These are phyloP conservation scores for Stercorarius parasiticus DNA, from an alignment of 2,113 vertebrate species.

Conservation along the genomic window DNA sequence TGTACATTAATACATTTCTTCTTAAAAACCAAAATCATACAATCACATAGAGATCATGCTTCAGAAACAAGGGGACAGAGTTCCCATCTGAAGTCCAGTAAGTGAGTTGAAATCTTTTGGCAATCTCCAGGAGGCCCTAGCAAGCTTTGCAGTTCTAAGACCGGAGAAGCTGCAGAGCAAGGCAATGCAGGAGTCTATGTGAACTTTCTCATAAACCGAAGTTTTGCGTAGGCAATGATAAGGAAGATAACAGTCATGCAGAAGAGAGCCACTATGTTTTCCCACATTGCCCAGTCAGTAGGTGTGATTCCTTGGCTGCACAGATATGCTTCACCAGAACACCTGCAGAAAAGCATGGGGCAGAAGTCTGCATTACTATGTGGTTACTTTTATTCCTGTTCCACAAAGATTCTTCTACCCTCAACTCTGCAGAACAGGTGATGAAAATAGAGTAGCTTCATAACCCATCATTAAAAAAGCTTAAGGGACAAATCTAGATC, in stretches of 20 bases:
- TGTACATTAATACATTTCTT: background rate
- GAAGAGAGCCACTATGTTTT: slow-evolving; percentile 65
- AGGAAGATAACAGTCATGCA: slow-evolving; percentile 71
- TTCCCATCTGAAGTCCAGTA: background rate
- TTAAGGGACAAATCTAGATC: background rate
- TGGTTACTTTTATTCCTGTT: background rate
- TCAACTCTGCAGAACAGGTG: background rate
- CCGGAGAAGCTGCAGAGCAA: background rate
- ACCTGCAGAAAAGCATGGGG: slow-evolving; percentile 14
- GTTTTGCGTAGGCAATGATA: slow-evolving; percentile 65
- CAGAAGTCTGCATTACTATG: background rate
- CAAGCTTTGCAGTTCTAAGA: background rate
- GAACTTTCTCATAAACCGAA: slow-evolving; percentile 70
- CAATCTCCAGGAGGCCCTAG: background rate
- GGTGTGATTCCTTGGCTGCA: slow-evolving; percentile 58
- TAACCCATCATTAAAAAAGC: background rate
- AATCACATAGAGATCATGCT: background rate
- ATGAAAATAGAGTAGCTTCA: background rate
- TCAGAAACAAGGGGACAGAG: background rate
- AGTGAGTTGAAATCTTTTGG: background rate
- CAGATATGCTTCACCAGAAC: slow-evolving; percentile 66
- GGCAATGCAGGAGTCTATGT: slow-evolving; percentile 17
- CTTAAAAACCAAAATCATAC: background rate
- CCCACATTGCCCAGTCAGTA: slow-evolving; percentile 69
- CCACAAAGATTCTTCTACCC: background rate